phyloP scores from a whole-genome alignment of 2,113 vertebrate species.

The Corythaeola cristata region DNA sequence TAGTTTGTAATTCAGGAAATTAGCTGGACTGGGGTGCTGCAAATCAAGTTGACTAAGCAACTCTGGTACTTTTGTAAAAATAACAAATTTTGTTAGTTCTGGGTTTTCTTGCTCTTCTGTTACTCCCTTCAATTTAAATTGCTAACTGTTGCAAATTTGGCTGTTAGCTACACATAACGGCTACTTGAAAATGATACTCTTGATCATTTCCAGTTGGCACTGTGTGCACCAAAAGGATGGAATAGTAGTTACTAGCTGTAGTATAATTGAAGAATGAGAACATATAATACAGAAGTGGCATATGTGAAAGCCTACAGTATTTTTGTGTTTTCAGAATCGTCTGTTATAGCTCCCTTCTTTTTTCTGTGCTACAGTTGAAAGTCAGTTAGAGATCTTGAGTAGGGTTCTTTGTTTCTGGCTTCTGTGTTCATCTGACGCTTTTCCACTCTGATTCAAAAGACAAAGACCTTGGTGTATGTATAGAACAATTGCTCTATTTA shows the following conservation, averaged over 20 bases:
- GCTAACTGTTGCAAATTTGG: background rate
- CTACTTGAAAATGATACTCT: background rate
- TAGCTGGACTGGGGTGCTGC: background rate
- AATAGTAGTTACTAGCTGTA: background rate
- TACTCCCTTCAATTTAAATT: background rate
- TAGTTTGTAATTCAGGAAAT: background rate
- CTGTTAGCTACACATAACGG: background rate
- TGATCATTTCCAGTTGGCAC: background rate
- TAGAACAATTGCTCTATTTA: conserved; percentile 43
- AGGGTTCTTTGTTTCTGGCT: conserved; percentile 49
- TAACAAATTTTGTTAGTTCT: background rate
- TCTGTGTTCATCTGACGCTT: conserved; percentile 36
- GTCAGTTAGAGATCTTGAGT: conserved; percentile 22
- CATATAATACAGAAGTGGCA: background rate
- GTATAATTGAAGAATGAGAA: background rate
- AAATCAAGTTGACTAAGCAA: background rate
- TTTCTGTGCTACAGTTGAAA: conserved; percentile 7
- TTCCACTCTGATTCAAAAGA: conserved; percentile 49
- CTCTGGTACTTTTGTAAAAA: background rate
- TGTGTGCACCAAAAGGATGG: background rate
- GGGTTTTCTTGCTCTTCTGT: background rate
- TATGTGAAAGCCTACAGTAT: background rate
- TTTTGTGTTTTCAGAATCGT: background rate
- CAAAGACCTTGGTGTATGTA: conserved; percentile 54
- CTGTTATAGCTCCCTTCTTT: background rate